phyloP scores from a whole-genome alignment of 2,113 vertebrate genomes.

The Anthoscopus minutus region DNA sequence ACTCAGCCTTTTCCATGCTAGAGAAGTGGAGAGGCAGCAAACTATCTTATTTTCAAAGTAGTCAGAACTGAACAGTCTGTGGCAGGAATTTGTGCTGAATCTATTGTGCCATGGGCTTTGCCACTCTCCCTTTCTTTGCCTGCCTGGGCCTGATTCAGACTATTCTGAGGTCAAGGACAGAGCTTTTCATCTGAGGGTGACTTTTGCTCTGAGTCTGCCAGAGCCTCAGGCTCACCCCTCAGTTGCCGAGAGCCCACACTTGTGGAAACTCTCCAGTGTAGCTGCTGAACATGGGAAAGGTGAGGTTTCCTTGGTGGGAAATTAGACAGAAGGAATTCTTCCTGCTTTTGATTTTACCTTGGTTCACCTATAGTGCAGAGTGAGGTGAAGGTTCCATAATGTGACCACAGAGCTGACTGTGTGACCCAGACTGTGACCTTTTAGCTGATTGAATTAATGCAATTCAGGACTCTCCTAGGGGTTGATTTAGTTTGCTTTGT shows the following conservation, averaged over 20 bases:
- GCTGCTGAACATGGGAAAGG: not conserved
- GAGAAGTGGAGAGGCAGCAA: not conserved
- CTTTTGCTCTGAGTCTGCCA: not conserved
- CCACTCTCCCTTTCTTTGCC: not conserved
- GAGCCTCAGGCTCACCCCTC: not conserved
- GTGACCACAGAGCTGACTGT: not conserved
- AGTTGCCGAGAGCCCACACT: not conserved
- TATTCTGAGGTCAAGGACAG: not conserved
- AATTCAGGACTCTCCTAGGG: not conserved
- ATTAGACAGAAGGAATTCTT: not conserved
- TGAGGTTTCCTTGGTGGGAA: not conserved
- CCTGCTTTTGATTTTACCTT: not conserved
- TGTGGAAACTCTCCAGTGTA: not conserved
- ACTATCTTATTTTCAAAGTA: not conserved
- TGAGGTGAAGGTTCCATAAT: not conserved
- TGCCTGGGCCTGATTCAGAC: not conserved
- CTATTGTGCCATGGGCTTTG: not conserved
- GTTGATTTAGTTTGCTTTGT: not conserved
- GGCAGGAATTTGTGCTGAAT: not conserved
- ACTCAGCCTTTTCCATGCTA: not conserved
- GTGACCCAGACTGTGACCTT: not conserved
- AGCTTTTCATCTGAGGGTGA: not conserved
- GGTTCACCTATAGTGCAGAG: not conserved
- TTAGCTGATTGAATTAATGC: not conserved
- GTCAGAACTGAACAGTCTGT: not conserved